Evolutionary conservation across 2,888 invertebrate genomes (phyloP), one percentile per base, ranked within the genome.

Genomic region (Colostygia pectinataria): DNA sequence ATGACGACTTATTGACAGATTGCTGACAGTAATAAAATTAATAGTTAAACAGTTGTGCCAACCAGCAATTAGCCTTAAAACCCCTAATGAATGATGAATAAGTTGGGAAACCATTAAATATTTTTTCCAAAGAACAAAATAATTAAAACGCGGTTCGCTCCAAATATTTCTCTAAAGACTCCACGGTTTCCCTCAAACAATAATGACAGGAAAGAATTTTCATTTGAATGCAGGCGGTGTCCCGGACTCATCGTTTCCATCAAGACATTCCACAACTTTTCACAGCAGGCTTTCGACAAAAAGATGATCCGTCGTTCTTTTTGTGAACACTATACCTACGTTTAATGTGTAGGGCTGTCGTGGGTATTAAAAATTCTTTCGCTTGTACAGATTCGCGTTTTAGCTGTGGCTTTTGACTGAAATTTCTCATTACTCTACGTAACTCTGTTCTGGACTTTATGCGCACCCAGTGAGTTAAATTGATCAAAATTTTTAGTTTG

Each of bases 191-290:
- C 57, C 64, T 76, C 74, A 77, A 78, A 80, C 79, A 79, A 78
- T 83, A 83, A 83, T 82, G 80, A 75, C 73, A 61, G 65, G 61
- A 79, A 80, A 81, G 83, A 86, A 83, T 83, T 85, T 85, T 85
- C 82, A 86, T 86, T 85, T 83, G 67, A 78, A 77, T 71, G 70
- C 68, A 75, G 74, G 64, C 64, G 62, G 65, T 70, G 72, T 71
- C 71, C 66, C 68, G 53, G 18, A 34, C 74, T 77, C 77, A 74
- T 76, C 72, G 68, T 63, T 65, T 61, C 77, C 75, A 80, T 80
- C 78, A 75, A 78, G 77, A 79, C 77, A 85, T 86, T 85, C 85
- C 84, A 72, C 70, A 75, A 80, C 75, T 83, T 83, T 83, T 75
- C 73, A 73, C 68, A 49, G 36, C 50, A 68, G 72, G 67, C 68